Evolutionary conservation across 1,140 invertebrate genomes (phyloP).

Genomic region (Saccostrea cuccullata): DNA sequence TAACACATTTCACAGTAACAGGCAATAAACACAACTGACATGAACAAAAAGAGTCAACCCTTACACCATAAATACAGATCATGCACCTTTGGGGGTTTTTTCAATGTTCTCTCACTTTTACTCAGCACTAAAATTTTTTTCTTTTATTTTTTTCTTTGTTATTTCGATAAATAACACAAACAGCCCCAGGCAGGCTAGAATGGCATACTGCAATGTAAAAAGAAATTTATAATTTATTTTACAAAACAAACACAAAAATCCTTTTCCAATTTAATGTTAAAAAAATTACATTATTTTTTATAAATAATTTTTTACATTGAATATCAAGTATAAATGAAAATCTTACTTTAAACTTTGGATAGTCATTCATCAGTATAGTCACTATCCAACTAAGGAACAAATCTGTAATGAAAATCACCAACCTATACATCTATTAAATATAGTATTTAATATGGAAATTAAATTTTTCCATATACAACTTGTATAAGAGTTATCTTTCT

Average conservation of each 20-base stretch:
- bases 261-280: too few species aligned
- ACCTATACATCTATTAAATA: too few species aligned
- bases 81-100: background rate
- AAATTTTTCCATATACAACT: too few species aligned
- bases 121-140: background rate
- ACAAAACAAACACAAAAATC: too few species aligned
- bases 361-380: constrained; percentile 99
- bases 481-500: too few species aligned
- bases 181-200: constrained; percentile 91
- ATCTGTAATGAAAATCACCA: constrained; percentile 79
- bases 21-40: background rate
- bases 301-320: too few species aligned
- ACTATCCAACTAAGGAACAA: constrained; percentile 99
- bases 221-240: too few species aligned
- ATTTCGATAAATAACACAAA: constrained; percentile 95
- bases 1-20: background rate
- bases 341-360: constrained; percentile 95
- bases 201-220: constrained; percentile 85
- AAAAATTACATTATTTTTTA: too few species aligned
- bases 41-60: background rate
- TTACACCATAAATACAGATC: background rate
- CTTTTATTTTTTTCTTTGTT: background rate
- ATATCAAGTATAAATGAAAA: too few species aligned
- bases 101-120: background rate
- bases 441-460: too few species aligned